phyloP scores from a whole-genome alignment of 2,888 invertebrate genomes.

The Sphecodes monilicornis region DNA sequence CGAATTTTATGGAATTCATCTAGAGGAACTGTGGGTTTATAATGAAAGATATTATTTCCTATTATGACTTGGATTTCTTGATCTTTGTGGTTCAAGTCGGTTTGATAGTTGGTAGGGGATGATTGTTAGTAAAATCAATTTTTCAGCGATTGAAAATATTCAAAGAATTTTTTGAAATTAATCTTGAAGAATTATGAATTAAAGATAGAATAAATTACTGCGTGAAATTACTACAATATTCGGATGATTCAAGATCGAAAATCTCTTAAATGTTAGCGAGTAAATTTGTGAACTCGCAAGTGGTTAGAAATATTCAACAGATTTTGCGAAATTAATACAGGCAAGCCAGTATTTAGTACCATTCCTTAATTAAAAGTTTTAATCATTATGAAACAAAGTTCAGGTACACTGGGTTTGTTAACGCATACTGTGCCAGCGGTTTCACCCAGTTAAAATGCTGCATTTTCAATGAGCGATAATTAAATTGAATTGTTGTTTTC shows the following conservation, averaged over 20 bases:
- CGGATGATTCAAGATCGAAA: neutral
- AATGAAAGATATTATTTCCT: no score
- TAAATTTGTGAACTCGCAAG: neutral
- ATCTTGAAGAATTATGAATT: neutral
- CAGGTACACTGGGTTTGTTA: neutral
- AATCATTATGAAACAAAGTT: slow-evolving; percentile 8
- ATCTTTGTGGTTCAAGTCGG: no score
- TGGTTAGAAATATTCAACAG: neutral
- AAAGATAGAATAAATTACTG: no score
- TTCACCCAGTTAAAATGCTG: neutral
- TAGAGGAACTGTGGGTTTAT: no score
- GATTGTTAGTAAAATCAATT: no score
- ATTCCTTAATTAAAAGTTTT: neutral
- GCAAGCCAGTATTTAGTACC: neutral
- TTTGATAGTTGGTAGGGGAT: no score
- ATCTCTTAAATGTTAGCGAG: neutral
- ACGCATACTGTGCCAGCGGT: neutral
- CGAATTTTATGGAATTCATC: no score
- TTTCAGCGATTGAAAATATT: no score
- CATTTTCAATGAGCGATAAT: neutral
- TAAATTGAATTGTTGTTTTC: neutral
- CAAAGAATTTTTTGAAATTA: neutral
- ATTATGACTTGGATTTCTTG: no score
- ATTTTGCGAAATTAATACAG: neutral
- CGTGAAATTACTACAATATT: no score